Percentiles rank a stretch among this genome's conserved stretches.
Evolutionary conservation across 2,113 vertebrate species (phyloP).

Genomic region (Mustelus asterias): DNA sequence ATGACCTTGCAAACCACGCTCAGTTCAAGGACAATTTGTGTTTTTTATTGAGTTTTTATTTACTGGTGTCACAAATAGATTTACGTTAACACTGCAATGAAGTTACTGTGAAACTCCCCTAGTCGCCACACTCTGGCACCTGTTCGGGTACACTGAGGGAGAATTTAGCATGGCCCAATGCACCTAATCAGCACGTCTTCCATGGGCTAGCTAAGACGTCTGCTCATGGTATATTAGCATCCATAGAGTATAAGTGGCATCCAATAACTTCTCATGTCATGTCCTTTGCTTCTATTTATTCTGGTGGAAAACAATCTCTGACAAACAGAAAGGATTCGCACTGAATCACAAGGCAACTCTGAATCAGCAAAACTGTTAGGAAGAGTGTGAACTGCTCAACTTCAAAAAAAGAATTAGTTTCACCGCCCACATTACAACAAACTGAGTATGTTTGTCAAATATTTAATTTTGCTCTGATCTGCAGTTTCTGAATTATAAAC

Average conservation of each 20-base stretch:
- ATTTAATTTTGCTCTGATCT: neutral
- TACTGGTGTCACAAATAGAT: too few relatives aligned
- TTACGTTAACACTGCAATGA: too few relatives aligned
- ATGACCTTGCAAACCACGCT: too few relatives aligned
- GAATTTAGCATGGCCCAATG: too few relatives aligned
- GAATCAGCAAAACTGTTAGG: neutral
- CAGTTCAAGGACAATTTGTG: too few relatives aligned
- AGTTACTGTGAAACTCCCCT: too few relatives aligned
- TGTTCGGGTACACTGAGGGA: too few relatives aligned
- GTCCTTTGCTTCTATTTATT: neutral
- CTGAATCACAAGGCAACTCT: neutral
- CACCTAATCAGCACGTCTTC: too few relatives aligned
- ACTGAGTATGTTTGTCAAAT: neutral
- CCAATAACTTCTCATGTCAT: neutral
- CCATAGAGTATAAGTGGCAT: neutral
- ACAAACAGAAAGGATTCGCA: neutral
- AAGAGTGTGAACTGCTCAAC: neutral
- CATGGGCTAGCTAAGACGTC: neutral
- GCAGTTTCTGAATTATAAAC: neutral
- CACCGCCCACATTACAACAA: neutral
- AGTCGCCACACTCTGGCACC: too few relatives aligned
- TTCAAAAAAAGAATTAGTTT: neutral
- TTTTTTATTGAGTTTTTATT: too few relatives aligned
- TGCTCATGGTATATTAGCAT: neutral
- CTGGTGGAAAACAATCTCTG: neutral